Base-by-base conservation (phyloP, 2,888 invertebrate genomes). In the Bombylius discolor region DNA sequence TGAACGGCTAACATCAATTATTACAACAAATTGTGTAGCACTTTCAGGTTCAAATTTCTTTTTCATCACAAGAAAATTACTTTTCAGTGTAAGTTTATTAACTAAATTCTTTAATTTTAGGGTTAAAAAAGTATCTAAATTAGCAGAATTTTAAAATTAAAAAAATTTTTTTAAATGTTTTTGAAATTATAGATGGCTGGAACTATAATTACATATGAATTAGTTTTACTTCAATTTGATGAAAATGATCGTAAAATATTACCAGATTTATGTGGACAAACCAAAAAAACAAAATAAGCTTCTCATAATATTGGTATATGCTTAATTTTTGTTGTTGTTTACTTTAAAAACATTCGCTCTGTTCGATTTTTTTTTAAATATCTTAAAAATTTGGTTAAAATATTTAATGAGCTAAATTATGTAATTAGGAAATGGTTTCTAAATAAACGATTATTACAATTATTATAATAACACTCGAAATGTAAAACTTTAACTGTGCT, bases 191-290 rank as follows among this genome's bases (percentile, higher is more conserved):
- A 80, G 80, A 79, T 80, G 61, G 81, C 80, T 44, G 82, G 81
- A 46, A 79, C 80, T 12, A 79, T 84, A 56, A 75, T 83, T 6
- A 83, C 83, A 51, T 83, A 83, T 62, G 83, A 84, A 66, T 73
- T 84, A 47, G 82, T 84, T n/a, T 69, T 84, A 53, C 67, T 84
- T 60, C 82, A 84, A 67, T 82, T 82, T 62, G 78, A 72, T 60
- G 72, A 70, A 36, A 66, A 66, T 51, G 72, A 70, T 23, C 23
- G 23, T 23, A 23, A 23, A 23, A 23, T 23, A 33, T 60, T 72
- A 52, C 59, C 62, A 47, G 65, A 68, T 44, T 58, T 70, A 60
- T 72, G 72, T 52, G 48, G 11, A 39, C 51, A 34, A 55, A 23
- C n/a, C n/a, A n/a, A n/a, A n/a, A n/a, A n/a, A n/a, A n/a, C n/a